Evolutionary conservation across 2,113 vertebrate species (phyloP).

Genomic region (Pteronura brasiliensis): DNA sequence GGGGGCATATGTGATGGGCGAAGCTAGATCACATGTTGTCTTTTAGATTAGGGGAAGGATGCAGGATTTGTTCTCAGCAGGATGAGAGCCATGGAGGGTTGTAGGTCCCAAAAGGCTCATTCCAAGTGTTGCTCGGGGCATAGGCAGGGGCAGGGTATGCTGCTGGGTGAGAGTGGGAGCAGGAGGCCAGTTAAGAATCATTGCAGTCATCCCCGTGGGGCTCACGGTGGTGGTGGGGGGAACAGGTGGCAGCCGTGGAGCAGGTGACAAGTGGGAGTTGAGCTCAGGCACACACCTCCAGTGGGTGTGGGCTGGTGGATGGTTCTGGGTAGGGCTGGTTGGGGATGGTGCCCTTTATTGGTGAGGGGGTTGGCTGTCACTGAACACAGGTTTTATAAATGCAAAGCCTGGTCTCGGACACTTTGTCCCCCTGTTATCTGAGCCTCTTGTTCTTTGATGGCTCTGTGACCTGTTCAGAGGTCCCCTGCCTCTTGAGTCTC

Average conservation of each 20-base stretch:
- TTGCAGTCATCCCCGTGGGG: neutral
- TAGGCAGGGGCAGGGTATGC: too few species aligned
- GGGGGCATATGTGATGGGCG: accelerated
- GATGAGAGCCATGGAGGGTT: neutral
- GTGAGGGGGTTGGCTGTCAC: neutral
- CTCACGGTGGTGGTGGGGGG: accelerated
- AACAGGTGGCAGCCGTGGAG: neutral
- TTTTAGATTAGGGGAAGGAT: neutral
- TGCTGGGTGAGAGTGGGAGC: too few species aligned
- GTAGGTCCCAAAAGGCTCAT: neutral
- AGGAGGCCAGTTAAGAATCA: neutral
- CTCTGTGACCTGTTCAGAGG: neutral
- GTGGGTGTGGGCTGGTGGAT: accelerated
- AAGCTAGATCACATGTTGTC: too few species aligned
- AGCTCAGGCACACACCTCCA: neutral
- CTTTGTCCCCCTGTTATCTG: neutral
- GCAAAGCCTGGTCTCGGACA: neutral
- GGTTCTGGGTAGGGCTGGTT: neutral
- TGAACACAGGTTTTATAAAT: neutral
- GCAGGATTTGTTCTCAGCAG: neutral
- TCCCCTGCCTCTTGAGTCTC: neutral
- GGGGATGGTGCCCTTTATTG: neutral
- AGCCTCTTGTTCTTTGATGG: neutral
- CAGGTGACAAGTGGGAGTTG: neutral
- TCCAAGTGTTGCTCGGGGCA: neutral